Evolutionary conservation across 2,797 vertebrate genomes (phyloP).

Genomic region (Hipposideros larvatus): DNA sequence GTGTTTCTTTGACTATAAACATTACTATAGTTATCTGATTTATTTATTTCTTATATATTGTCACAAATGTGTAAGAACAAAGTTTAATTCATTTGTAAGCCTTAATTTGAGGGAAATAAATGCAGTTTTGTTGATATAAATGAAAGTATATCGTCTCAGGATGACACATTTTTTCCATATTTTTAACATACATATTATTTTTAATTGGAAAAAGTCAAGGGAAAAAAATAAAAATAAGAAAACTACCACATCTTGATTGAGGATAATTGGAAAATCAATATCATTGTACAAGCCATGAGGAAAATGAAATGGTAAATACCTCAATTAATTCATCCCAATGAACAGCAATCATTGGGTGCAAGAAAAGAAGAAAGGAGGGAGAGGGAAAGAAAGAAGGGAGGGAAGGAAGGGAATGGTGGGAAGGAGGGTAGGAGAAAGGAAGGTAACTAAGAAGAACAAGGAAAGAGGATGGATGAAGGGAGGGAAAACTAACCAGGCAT

Average conservation of each 20-base stretch:
- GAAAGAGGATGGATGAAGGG: no score
- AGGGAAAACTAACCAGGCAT: not conserved
- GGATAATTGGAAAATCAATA: slow-evolving; percentile 1
- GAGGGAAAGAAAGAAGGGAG: not conserved
- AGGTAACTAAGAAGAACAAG: not conserved
- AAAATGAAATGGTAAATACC: not conserved
- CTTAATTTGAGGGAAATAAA: not conserved
- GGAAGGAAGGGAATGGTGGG: not conserved
- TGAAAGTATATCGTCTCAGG: not conserved
- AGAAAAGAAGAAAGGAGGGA: not conserved
- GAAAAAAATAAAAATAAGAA: not conserved
- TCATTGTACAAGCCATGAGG: not conserved
- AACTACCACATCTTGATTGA: not conserved
- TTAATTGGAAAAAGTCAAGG: slow-evolving; percentile 12
- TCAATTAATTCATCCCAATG: not conserved
- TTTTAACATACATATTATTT: not conserved
- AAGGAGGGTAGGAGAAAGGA: not conserved
- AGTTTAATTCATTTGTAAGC: not conserved
- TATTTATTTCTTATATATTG: not conserved
- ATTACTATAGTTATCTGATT: slow-evolving; percentile 6
- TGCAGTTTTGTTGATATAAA: not conserved
- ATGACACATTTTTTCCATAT: not conserved
- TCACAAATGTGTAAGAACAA: not conserved
- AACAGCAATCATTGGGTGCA: not conserved
- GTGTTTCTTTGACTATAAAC: not conserved